These are phyloP conservation scores for Catostylus mosaicus DNA, from an alignment of 30 jellyfish, hydroid and myxozoan genomes.

Conservation along the genomic window DNA sequence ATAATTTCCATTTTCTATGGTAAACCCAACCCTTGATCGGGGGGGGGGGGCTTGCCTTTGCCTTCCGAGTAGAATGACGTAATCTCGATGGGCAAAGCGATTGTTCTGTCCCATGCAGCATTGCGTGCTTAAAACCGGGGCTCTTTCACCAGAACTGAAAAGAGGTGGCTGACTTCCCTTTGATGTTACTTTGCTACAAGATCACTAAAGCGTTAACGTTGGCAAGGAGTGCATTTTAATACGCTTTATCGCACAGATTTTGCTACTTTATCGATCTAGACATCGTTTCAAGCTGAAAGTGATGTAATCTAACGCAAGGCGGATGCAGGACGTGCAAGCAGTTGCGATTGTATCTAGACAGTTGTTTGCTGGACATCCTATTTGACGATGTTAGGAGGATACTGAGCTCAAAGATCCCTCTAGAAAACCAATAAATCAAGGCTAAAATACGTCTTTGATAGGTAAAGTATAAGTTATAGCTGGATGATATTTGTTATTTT, in stretches of 20 bases:
- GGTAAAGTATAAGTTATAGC: neutral
- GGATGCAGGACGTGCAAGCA: conserved; percentile 6
- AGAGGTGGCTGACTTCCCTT: conserved; percentile 48
- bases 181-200: conserved; percentile 16
- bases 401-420: neutral
- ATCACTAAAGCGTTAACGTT: neutral
- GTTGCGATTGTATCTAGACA: neutral
- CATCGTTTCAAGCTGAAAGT: neutral
- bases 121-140: conserved; percentile 55
- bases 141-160: conserved; percentile 9
- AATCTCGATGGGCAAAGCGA: neutral
- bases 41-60: too few relatives aligned
- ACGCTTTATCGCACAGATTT: neutral
- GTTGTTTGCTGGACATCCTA: neutral
- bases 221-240: neutral
- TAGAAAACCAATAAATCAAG: neutral
- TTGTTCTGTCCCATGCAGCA: conserved; percentile 51
- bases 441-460: neutral
- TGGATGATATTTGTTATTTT: conserved; percentile 2
- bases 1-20: too few relatives aligned
- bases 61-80: conserved; percentile 10
- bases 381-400: neutral
- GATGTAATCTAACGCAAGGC: neutral
- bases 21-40: too few relatives aligned
- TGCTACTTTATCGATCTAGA: neutral